Conservation (phyloP, 1,140 invertebrate species). For the fruit fly (Drosophila melanogaster) region DNA sequence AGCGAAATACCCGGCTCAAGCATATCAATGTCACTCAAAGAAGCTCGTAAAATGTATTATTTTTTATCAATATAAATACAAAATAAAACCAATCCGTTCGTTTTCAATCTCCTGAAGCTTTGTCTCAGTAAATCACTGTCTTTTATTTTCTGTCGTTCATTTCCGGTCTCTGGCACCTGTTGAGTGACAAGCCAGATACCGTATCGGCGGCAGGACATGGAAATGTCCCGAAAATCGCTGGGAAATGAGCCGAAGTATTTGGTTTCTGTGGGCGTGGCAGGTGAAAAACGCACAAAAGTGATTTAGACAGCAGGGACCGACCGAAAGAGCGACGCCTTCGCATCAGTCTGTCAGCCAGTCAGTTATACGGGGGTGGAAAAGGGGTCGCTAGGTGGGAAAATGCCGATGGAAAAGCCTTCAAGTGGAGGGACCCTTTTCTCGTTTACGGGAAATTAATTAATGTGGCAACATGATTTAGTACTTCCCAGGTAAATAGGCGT, state of each 20-base stretch:
- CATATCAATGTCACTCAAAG: not conserved
- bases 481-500: slow-evolving; percentile 82
- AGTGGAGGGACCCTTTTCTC: slow-evolving; percentile 38
- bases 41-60: not conserved
- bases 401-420: slow-evolving; percentile 9
- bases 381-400: slow-evolving; percentile 8
- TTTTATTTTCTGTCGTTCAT: not conserved
- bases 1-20: not conserved
- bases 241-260: slow-evolving; percentile 59
- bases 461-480: slow-evolving; percentile 82
- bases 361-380: slow-evolving; percentile 6
- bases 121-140: not conserved
- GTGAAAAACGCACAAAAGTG: slow-evolving; percentile 79
- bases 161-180: slow-evolving; percentile 29
- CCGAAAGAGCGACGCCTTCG: slow-evolving; percentile 43
- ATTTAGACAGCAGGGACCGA: slow-evolving; percentile 64
- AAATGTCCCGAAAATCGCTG: slow-evolving; percentile 53
- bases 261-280: slow-evolving; percentile 29
- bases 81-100: not conserved
- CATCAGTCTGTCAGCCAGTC: slow-evolving; percentile 55
- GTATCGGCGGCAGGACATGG: slow-evolving; percentile 23
- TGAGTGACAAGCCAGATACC: slow-evolving; percentile 26
- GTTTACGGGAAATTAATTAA: slow-evolving; percentile 81
- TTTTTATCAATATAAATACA: not conserved
- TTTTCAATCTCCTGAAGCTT: not conserved